Base-by-base conservation (phyloP, 2,888 invertebrate genomes). In the Gymnoscelis rufifasciata region DNA sequence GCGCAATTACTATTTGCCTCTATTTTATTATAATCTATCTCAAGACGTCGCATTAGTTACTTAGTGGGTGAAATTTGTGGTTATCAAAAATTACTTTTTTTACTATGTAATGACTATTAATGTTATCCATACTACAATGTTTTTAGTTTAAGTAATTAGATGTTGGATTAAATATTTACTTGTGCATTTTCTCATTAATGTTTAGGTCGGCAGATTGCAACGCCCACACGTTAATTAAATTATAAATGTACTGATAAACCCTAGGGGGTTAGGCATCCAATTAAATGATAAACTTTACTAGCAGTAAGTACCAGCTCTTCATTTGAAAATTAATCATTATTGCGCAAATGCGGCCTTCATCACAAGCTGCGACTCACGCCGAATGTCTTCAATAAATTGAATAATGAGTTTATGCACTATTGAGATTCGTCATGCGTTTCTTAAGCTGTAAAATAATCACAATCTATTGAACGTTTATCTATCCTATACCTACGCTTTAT, bases 261-360 rank as follows among this genome's bases (percentile, higher is more conserved):
- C 8, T 31, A 19, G 5, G 31, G 14, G 13, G n/a, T 66, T 62
- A 51, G 55, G 53, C 59, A 59, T 62, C 13, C 62, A 58, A 69
- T 73, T 64, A 61, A 64, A 63, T 63, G 61, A 64, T 61, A 55
- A 56, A 64, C 63, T 64, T 66, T 67, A 65, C 53, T 55, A 10
- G 33, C 15, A 5, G 4, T 54, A 50, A 48, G 50, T 42, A 49
- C 51, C 45, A 7, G 37, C 28, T 52, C 50, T 49, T 54, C 48
- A 39, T 56, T 62, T 51, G 56, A 62, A 23, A 61, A 62, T 64
- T 53, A 58, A 62, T 56, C 49, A 55, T 40, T 27, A 48, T 48
- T 51, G 46, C 38, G 45, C 41, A 40, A 46, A 49, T 47, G 46
- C 27, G 42, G 24, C 53, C 55, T 53, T 50, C 44, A 50, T 48